Base-by-base conservation (phyloP, 2,888 invertebrate species). In the Bombylius discolor region DNA sequence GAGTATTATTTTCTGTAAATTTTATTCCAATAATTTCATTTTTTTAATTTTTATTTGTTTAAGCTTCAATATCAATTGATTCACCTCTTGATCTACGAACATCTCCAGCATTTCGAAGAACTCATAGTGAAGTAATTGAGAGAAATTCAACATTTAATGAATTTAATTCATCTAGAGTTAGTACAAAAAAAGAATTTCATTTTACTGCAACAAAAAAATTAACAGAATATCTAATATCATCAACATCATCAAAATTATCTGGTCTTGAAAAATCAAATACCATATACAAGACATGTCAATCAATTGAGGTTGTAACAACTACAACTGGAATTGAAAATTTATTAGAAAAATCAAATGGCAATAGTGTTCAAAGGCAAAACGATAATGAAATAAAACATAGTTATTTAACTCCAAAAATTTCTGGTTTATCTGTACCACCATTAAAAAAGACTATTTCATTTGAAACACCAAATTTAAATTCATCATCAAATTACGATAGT, bases 71-170 rank as follows among this genome's bases (percentile, higher is more conserved):
- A n/a, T 51, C 52, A 9, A 31, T 46, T 31, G 23, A 47, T 8
- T 61, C 62, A 12, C 64, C 68, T n/a, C 59, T 70, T 44, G 73
- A 74, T 60, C 58, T 74, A 13, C 68, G 73, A 7, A 62, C 70
- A 4, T 71, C 73, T 4, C 74, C 73, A 6, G 72, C 63, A 6
- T 52, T 73, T 14, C 67, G 72, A 6, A 69, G 73, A 4, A 65
- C 68, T 7, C 67, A 69, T 50, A 67, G 63, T 51, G 68, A 69
- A 14, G 13, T 50, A 23, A 44, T 39, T 7, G 13, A 50, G 39
- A 13, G 45, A 32, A 32, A 50, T 39, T 42, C 23, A 12, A 31
- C 4, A 12, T 44, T 5, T 51, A 51, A 11, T 23, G 56, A 53
- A 46, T 48, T 53, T 8, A 45, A 52, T 31, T 60, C 50, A n/a